Percentiles rank a stretch among this genome's conserved stretches.
These are phyloP conservation scores for Eurystomus gularis DNA, from an alignment of 2,113 vertebrate species.

Conservation along the genomic window DNA sequence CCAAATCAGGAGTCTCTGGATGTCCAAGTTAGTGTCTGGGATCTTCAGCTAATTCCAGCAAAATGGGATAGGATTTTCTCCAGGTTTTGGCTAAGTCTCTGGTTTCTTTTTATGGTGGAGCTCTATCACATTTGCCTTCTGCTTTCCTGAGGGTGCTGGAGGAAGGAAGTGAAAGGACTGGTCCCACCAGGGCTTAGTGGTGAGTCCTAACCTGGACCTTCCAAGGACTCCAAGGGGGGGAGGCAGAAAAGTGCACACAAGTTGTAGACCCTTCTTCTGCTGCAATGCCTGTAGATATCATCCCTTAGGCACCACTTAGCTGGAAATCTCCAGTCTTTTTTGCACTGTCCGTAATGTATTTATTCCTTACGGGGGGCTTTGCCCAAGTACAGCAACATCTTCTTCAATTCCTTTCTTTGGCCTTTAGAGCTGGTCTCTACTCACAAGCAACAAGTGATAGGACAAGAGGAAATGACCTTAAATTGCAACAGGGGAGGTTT, in stretches of 20 bases:
- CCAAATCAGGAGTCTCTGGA: background rate
- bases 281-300: background rate
- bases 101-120: background rate
- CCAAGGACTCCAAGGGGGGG: background rate
- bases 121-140: background rate
- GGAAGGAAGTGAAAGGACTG: background rate
- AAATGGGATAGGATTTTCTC: background rate
- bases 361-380: background rate
- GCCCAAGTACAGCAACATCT: background rate
- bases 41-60: background rate
- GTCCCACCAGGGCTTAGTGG: background rate
- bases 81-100: background rate
- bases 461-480: too few species aligned
- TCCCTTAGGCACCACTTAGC: background rate
- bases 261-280: background rate
- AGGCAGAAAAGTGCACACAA: background rate
- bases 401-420: background rate
- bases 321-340: background rate
- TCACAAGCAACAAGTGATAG: too few species aligned
- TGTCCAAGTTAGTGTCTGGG: background rate
- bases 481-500: too few species aligned
- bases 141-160: background rate
- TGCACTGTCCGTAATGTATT: background rate
- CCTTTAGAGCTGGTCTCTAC: too few species aligned
- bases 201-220: background rate